phyloP scores from a whole-genome alignment of 2,888 invertebrate genomes.

The Eudemis profundana region DNA sequence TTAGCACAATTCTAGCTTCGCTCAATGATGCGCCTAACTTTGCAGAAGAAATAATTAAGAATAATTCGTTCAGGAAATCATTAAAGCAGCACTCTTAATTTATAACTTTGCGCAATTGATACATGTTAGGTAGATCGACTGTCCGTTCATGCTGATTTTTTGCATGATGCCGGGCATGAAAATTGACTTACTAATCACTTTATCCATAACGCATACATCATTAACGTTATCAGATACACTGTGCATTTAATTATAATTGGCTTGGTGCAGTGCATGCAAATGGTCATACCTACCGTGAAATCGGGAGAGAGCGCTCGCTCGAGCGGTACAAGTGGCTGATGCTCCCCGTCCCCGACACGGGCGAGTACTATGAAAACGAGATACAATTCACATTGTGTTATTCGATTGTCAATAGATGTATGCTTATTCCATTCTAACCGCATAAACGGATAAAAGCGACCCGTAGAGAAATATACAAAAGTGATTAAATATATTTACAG shows the following conservation, averaged over 20 bases:
- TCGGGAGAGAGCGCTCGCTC: constrained; percentile 73
- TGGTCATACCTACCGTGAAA: constrained; percentile 77
- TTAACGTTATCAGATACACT: constrained; percentile 66
- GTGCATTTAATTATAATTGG: constrained; percentile 65
- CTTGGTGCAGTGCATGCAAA: constrained; percentile 74
- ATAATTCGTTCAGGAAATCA: no score
- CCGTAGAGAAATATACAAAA: not conserved
- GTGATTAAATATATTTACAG: no score
- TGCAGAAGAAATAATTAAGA: no score
- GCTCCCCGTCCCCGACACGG: constrained; percentile 22
- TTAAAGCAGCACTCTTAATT: no score
- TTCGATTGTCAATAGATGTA: not conserved
- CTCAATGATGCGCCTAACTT: no score
- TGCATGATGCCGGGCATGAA: not conserved
- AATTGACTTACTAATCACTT: constrained; percentile 11
- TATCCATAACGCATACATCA: constrained; percentile 25
- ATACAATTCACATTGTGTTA: constrained; percentile 1
- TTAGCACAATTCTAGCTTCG: no score
- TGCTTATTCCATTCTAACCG: not conserved
- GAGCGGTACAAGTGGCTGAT: constrained; percentile 60
- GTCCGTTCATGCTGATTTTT: not conserved
- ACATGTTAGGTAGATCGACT: not conserved
- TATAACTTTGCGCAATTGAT: no score
- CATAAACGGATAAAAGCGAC: not conserved
- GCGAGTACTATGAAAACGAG: constrained; percentile 31